Evolutionary conservation across 2,888 invertebrate species (phyloP), one percentile per base, ranked within the genome.

Genomic region (Matsumyia berberina): DNA sequence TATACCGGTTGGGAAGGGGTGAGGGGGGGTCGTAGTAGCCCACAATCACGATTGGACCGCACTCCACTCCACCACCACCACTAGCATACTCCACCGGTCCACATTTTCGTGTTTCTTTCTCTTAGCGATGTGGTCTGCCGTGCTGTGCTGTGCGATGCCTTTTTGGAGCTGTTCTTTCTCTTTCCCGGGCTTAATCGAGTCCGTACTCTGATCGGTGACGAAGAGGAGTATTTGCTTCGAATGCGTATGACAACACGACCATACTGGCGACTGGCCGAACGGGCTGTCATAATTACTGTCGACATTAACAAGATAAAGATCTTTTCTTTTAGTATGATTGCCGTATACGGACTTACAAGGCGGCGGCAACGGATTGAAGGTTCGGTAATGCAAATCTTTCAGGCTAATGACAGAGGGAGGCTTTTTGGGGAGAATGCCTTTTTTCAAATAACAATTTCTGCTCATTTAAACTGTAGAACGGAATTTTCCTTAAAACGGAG

Each of bases 1-100:
- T 70, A 82, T 79, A 78, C 83, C 85, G 74, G 85, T 80, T 85
- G 69, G 55, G 67, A 39, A 29, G 64, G 55, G 74, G 85, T 80
- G 79, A 64, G 55, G 67, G 49, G 35, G 64, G 55, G 51, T 44
- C 37, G 35, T 29, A 33, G 67, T 46, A 60, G 60, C 58, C 58
- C 70, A 58, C 58, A 64, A 55, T 49, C 58, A 12, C 5, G 57
- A 46, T 35, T 19, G 19, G n/a, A n/a, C 51, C 15, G n/a, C 19
- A 33, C 39, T 33, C 39, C n/a, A 11, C 51, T 19, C 53, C 53
- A 4, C 39, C n/a, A 9, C 29, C 4, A 24, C 4, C 24, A 24
- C 4, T 4, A 24, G 2, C 24, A 24, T 24, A 33, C 44, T 67
- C 9, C 9, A 5, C 9, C n/a, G 35, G 15, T 11, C 55, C 64